Conservation (phyloP, 2,113 vertebrate genomes). For the Etheostoma spectabile region DNA sequence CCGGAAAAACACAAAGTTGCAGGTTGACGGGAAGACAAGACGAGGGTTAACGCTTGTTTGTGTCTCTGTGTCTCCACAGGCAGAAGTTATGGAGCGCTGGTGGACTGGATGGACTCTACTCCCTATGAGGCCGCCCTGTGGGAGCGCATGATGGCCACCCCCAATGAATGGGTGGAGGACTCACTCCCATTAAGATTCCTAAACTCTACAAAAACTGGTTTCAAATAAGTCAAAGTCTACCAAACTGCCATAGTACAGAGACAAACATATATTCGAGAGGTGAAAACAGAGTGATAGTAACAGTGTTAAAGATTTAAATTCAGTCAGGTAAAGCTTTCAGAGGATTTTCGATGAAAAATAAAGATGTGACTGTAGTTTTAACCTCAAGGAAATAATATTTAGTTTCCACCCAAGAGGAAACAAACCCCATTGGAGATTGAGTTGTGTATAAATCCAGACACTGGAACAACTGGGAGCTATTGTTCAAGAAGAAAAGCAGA, state of each 20-base stretch:
- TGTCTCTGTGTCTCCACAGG: slow-evolving; percentile 78
- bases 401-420: neutral
- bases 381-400: neutral
- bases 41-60: neutral
- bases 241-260: neutral
- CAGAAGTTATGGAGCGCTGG: slow-evolving; percentile 90
- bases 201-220: slow-evolving; percentile 85
- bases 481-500: neutral
- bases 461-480: neutral
- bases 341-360: neutral
- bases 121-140: slow-evolving; percentile 89
- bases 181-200: slow-evolving; percentile 90
- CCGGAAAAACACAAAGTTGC: too few relatives aligned
- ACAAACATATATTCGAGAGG: neutral
- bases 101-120: slow-evolving; percentile 98
- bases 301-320: neutral
- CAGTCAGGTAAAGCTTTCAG: neutral
- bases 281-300: neutral
- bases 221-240: slow-evolving; percentile 79
- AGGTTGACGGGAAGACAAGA: too few relatives aligned
- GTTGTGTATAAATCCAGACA: neutral
- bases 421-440: neutral
- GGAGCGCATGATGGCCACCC: slow-evolving; percentile 91
- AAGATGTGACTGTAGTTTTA: neutral
- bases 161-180: slow-evolving; percentile 91